Evolutionary conservation across 2,113 vertebrate genomes (phyloP), one percentile per base, ranked within the genome.

Genomic region (Trogon melanurus): DNA sequence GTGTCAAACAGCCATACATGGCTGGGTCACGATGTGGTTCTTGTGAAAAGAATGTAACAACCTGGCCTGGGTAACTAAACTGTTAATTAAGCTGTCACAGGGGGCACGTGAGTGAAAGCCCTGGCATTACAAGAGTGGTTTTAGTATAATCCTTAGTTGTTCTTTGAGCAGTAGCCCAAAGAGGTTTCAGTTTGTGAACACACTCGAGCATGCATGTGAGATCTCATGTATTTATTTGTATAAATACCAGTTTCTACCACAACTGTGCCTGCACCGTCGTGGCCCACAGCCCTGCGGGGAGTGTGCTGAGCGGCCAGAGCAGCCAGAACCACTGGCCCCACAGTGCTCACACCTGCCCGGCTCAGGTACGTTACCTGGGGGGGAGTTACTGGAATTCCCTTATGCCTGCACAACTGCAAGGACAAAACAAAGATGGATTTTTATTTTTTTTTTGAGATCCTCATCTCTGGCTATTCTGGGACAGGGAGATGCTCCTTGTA

Each of bases 1-100:
- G 13, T 38, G 32, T 74, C 85, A 75, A 64, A 60, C 79, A 92
- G n/a, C 34, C 0, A 0, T 58, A 16, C 22, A 32, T 0, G 1
- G 20, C 53, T 65, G 13, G 4, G 71, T 65, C 25, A 71, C 47
- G 64, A 32, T 58, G 48, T 10, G 34, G 41, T 27, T 86, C 41
- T 60, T 54, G 22, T 27, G 65, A 67, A 34, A 25, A 57, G n/a
- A 83, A 21, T 7, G 0, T 38, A 58, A 56, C 10, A 22, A 9
- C 19, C 62, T 79, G 60, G 44, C 44, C 70, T 1, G 0, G 47
- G 69, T 67, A 85, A 78, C 60, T 56, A 30, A 83, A 83, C 83
- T 73, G 54, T 73, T 82, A 61, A 83, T 86, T 75, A 66, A 61
- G 22, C 81, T 88, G 75, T 83, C 56, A 17, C 0, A 45, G 67